phyloP scores from a whole-genome alignment of 2,797 vertebrate genomes.

The Merluccius polli region DNA sequence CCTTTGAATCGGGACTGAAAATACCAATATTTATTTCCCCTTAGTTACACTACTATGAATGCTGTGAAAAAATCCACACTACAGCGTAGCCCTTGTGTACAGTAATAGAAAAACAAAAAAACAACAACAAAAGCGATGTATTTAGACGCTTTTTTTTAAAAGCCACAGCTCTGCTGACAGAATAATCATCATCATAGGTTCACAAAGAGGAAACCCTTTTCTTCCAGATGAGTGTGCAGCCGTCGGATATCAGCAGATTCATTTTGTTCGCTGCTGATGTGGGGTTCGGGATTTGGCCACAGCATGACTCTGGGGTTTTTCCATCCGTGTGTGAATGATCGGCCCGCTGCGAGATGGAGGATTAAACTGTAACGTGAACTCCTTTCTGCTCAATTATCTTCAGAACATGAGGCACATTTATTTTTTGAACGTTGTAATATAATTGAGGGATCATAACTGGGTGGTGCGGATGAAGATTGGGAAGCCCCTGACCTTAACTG shows the following conservation, averaged over 20 bases:
- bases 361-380: slow-evolving; percentile 56
- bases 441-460: slow-evolving; percentile 63
- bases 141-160: background rate
- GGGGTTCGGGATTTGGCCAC: slow-evolving; percentile 26
- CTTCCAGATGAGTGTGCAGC: background rate
- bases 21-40: too few species aligned
- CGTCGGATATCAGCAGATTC: background rate
- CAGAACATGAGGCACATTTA: slow-evolving; percentile 36
- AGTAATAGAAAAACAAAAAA: background rate
- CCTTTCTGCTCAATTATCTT: slow-evolving; percentile 52
- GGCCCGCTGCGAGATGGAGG: slow-evolving; percentile 37
- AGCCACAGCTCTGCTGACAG: background rate
- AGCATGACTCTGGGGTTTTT: slow-evolving; percentile 37
- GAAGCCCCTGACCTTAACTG: slow-evolving; percentile 61
- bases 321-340: slow-evolving; percentile 38
- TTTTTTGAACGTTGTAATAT: slow-evolving; percentile 51
- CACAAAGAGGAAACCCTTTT: background rate
- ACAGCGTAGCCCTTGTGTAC: too few species aligned
- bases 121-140: background rate
- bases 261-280: slow-evolving; percentile 13
- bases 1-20: too few species aligned
- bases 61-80: too few species aligned
- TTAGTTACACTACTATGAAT: too few species aligned
- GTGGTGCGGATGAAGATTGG: slow-evolving; percentile 49
- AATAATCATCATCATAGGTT: background rate